Evolutionary conservation across 1,140 invertebrate genomes (phyloP).

Genomic region (Lepidotrigona ventralis): DNA sequence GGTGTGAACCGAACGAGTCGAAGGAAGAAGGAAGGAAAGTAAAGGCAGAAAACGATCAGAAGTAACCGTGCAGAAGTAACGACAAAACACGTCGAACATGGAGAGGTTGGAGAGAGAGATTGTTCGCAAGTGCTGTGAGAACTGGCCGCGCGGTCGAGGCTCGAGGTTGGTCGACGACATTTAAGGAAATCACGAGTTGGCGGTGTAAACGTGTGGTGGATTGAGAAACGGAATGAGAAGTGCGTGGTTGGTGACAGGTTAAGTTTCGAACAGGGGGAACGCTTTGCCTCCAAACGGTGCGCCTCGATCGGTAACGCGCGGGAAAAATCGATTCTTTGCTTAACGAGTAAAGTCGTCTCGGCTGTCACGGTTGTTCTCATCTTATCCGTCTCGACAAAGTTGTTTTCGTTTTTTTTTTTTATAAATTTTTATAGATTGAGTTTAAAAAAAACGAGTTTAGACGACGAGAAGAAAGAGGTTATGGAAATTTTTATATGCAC

Average conservation of each 20-base stretch:
- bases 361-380: background rate
- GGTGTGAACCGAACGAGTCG: background rate
- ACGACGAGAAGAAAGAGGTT: background rate
- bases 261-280: conserved; percentile 44
- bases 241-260: conserved; percentile 40
- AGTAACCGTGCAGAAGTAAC: background rate
- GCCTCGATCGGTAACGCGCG: conserved; percentile 43
- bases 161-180: background rate
- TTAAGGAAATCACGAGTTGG: background rate
- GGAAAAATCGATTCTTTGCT: conserved; percentile 20
- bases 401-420: too few relatives aligned
- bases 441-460: background rate
- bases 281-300: conserved; percentile 19
- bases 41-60: background rate
- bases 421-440: background rate
- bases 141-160: background rate
- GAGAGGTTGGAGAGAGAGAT: conserved; percentile 10
- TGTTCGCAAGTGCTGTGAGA: background rate
- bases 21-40: too few relatives aligned
- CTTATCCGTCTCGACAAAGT: background rate
- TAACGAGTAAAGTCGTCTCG: background rate
- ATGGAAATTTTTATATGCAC: background rate
- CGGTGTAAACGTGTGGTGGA: background rate
- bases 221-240: background rate
- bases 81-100: background rate